phyloP scores from a whole-genome alignment of 2,888 invertebrate genomes.

The Leptopilina myrica region DNA sequence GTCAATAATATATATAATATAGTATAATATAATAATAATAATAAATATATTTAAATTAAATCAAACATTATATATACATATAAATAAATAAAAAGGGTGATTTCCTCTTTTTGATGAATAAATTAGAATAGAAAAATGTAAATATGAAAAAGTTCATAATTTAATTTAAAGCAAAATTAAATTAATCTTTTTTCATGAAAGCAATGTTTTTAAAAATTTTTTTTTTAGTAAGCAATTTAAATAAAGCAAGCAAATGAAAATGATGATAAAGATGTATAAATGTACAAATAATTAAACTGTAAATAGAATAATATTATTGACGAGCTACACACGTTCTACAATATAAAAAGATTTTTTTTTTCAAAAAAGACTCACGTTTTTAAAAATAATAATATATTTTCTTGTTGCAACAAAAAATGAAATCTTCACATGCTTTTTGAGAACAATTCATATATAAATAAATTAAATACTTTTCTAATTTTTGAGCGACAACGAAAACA shows the following conservation, averaged over 20 bases:
- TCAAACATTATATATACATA: neutral
- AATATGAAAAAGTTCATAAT: neutral
- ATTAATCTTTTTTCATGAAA: slow-evolving; percentile 7
- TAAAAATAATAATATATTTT: neutral
- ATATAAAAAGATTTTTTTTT: neutral
- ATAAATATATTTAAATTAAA: no score
- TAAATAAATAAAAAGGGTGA: slow-evolving; percentile 29
- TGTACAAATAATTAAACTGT: no score
- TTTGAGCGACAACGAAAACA: no score
- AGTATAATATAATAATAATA: no score
- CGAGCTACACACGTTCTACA: slow-evolving; percentile 35
- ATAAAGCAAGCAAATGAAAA: neutral
- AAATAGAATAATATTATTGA: no score
- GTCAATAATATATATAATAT: no score
- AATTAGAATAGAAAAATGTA: neutral
- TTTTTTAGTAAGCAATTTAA: no score
- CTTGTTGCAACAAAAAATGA: neutral
- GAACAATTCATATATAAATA: no score
- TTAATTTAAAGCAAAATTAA: neutral
- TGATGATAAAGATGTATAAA: neutral
- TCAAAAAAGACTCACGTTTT: neutral
- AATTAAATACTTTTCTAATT: no score
- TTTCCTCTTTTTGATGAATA: slow-evolving; percentile 31
- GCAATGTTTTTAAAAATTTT: no score
- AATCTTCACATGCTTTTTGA: neutral